Conservation (phyloP, 2,797 vertebrate genomes). For the Acipenser transmontanus region DNA sequence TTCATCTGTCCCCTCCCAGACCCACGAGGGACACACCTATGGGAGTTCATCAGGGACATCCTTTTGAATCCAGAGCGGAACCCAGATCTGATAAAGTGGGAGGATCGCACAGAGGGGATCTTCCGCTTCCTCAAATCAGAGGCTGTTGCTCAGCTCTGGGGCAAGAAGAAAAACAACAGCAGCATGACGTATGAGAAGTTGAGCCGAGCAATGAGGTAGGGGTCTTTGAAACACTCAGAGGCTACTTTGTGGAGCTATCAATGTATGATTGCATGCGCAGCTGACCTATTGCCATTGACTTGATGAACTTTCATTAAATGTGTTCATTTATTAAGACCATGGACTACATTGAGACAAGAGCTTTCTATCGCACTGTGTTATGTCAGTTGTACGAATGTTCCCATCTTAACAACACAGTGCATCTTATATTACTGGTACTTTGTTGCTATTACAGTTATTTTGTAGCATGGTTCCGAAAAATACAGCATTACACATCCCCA, state of each 20-base stretch:
- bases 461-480: no score
- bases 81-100: constrained; percentile 94
- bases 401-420: no score
- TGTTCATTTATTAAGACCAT: constrained; percentile 25
- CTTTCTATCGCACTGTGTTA: neutral
- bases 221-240: neutral
- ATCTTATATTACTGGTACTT: no score
- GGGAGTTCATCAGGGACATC: constrained; percentile 97
- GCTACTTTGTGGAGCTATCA: neutral
- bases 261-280: neutral
- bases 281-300: neutral
- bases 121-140: constrained; percentile 96
- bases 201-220: constrained; percentile 93
- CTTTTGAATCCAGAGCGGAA: constrained; percentile 89
- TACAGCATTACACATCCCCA: no score
- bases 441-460: no score
- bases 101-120: constrained; percentile 86
- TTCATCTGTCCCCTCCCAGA: constrained; percentile 45
- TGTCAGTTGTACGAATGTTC: no score
- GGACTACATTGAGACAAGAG: constrained; percentile 29
- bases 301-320: constrained; percentile 28
- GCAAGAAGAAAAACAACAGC: constrained; percentile 97
- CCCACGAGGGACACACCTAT: constrained; percentile 87
- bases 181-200: constrained; percentile 98
- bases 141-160: constrained; percentile 95